phyloP scores from a whole-genome alignment of 2,888 invertebrate genomes.

The Leptodirus hochenwartii region DNA sequence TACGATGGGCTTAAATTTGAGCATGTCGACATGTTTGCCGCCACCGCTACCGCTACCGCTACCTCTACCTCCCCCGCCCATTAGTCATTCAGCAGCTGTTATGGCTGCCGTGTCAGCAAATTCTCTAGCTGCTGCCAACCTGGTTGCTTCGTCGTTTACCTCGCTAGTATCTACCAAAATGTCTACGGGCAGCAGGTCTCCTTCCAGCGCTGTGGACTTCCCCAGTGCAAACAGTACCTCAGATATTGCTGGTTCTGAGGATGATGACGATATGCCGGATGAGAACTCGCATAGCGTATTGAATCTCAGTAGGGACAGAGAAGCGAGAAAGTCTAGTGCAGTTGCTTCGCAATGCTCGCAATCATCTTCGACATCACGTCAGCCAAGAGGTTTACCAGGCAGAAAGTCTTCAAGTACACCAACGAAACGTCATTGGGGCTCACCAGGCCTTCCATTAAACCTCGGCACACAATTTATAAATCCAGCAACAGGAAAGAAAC shows the following conservation, averaged over 20 bases:
- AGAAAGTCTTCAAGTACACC: slow-evolving; percentile 51
- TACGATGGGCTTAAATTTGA: slow-evolving; percentile 38
- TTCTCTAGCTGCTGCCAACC: slow-evolving; percentile 33
- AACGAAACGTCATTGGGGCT: slow-evolving; percentile 65
- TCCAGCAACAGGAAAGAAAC: slow-evolving; percentile 85
- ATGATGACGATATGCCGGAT: slow-evolving; percentile 36
- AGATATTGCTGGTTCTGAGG: slow-evolving; percentile 33
- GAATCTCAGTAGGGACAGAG: slow-evolving; percentile 40
- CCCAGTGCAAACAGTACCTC: slow-evolving; percentile 26
- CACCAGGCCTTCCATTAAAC: slow-evolving; percentile 58
- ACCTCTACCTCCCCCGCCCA: slow-evolving; percentile 35
- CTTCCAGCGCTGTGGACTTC: slow-evolving; percentile 23
- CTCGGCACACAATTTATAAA: slow-evolving; percentile 81
- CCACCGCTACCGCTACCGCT: slow-evolving; percentile 40
- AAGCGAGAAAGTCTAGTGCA: slow-evolving; percentile 30
- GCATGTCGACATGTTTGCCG: slow-evolving; percentile 37
- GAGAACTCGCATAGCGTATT: slow-evolving; percentile 42
- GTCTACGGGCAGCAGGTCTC: slow-evolving; percentile 33
- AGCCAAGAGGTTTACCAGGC: slow-evolving; percentile 27
- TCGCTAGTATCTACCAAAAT: slow-evolving; percentile 33
- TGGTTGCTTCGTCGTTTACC: slow-evolving; percentile 43
- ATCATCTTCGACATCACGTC: slow-evolving; percentile 19
- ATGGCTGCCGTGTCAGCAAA: slow-evolving; percentile 30
- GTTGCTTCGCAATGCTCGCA: no score
- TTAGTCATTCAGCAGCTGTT: slow-evolving; percentile 43